These are phyloP conservation scores for Lagopus leucura DNA, from an alignment of 2,113 vertebrate genomes.

Conservation along the genomic window DNA sequence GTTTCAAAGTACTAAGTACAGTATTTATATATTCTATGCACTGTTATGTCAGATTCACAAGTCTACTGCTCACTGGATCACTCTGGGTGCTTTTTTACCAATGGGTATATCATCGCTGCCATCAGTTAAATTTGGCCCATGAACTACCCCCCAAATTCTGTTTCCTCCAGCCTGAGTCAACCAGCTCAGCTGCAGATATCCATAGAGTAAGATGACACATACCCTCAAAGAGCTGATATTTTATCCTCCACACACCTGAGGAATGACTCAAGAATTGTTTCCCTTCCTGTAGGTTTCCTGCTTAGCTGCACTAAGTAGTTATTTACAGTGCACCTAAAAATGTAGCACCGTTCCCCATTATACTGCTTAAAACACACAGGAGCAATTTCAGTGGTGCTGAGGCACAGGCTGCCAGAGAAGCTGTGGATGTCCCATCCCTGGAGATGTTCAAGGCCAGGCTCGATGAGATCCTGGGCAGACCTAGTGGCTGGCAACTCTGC, in stretches of 20 bases:
- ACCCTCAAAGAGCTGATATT: not conserved
- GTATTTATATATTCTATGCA: not conserved
- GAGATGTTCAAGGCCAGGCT: no score
- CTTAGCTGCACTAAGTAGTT: not conserved
- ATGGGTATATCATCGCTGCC: not conserved
- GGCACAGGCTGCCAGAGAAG: no score
- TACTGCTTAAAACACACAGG: accelerated
- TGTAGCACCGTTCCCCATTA: not conserved
- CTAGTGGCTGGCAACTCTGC: no score
- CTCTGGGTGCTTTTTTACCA: not conserved
- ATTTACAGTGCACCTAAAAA: not conserved
- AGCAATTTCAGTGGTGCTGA: not conserved
- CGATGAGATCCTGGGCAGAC: no score
- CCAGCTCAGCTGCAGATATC: not conserved
- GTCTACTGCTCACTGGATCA: not conserved
- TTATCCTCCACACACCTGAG: not conserved
- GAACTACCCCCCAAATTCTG: not conserved
- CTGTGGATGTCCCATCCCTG: no score
- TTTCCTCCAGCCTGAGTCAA: not conserved
- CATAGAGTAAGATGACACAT: not conserved
- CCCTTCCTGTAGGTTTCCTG: not conserved
- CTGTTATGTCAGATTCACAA: not conserved
- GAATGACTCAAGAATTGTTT: not conserved
- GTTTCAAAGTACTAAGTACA: not conserved
- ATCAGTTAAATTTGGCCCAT: not conserved